A percentile compares a stretch with the other conserved stretches of the same genome.
These are phyloP conservation scores for Vidua chalybeata DNA, from an alignment of 2,113 vertebrate species.

Conservation along the genomic window DNA sequence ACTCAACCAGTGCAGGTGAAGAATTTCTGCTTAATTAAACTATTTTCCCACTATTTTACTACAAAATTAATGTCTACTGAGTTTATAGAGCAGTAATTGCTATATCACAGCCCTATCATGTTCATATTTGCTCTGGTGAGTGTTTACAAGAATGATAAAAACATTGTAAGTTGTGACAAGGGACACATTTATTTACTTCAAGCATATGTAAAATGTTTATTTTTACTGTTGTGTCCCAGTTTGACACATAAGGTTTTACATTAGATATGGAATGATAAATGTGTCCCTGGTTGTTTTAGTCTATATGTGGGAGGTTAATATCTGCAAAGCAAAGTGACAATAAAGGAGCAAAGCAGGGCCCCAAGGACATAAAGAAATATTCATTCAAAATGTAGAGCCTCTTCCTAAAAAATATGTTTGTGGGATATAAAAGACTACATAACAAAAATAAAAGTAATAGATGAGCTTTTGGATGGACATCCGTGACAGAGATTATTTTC, in stretches of 20 bases:
- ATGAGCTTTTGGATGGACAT: background rate
- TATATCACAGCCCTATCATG: background rate
- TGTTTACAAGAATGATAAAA: background rate
- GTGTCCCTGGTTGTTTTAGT: background rate
- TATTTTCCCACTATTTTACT: background rate
- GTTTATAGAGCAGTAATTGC: background rate
- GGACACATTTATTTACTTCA: conserved; percentile 6
- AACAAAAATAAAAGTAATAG: background rate
- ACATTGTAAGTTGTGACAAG: background rate
- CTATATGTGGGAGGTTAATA: background rate
- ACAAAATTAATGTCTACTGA: background rate
- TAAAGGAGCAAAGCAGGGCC: background rate
- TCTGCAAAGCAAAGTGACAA: background rate
- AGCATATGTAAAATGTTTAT: background rate
- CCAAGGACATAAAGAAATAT: background rate
- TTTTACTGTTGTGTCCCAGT: background rate
- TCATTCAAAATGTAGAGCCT: background rate
- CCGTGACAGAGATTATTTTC: background rate
- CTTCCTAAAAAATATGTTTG: background rate
- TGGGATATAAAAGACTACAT: background rate
- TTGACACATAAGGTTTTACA: background rate
- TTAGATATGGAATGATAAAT: background rate
- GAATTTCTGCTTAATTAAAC: background rate
- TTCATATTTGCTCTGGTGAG: background rate
- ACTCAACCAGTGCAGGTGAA: background rate